Base-by-base conservation (phyloP, 2,797 vertebrate species). In the Monodelphis domestica region DNA sequence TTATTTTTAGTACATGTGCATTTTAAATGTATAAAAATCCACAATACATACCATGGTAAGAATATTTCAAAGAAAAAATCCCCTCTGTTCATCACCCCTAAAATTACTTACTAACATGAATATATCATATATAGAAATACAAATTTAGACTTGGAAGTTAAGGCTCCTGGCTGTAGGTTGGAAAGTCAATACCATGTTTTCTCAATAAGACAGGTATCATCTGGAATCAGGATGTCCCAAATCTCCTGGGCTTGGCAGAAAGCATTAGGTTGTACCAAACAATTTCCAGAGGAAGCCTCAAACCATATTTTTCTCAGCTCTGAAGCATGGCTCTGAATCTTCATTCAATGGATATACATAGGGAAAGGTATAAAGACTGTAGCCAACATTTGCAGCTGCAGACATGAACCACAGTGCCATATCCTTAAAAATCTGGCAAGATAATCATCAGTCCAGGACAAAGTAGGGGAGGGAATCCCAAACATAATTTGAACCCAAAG, bases 121-220 rank as follows among this genome's bases (percentile, higher is more conserved):
- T 78, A 0, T 21, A 45, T 78, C 7, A 10, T 78, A 24, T 78
- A 78, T 7, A 78, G n/a, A 17, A 24, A 84, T 12, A 50, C 1
- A 84, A 84, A 45, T 50, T 45, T 84, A 84, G 38, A 78, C 38
- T 50, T 50, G 38, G 70, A 84, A 84, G 38, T 50, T 84, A 50
- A 45, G 70, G 70, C 3, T 63, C 14, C 91, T 30, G 17, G 26
- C 45, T 93, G 26, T 92, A 54, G 28, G 1, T 87, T 97, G 91
- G 94, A 51, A 93, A 94, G 89, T 33, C n/a, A 24, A 94, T 91
- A 63, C 95, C 1, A n/a, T 88, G 70, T 95, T 94, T 95, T 92
- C 88, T 93, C 94, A 88, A 21, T 53, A 95, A 95, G 95, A 92
- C 57, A 12, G 12, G 92, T 91, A 92, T 50, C 51, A 88, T 26